A percentile compares a stretch with the other conserved stretches of the same genome.
phyloP scores from a whole-genome alignment of 2,797 vertebrate species.

The Capromys pilorides region DNA sequence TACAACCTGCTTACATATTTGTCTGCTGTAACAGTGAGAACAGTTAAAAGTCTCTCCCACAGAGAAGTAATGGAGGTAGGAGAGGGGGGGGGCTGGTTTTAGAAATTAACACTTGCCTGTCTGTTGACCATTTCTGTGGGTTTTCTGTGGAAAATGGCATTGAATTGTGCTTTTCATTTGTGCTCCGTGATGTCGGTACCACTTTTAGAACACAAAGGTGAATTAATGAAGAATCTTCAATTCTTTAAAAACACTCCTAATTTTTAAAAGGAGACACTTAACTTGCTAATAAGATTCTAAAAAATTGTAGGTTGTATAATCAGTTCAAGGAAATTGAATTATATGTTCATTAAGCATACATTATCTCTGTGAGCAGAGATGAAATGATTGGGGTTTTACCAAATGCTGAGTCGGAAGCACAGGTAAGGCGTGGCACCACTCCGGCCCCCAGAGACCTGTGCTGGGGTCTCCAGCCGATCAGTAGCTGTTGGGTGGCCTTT shows the following conservation, averaged over 20 bases:
- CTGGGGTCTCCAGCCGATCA: neutral
- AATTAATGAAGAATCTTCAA: slow-evolving; percentile 52
- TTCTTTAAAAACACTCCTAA: slow-evolving; percentile 39
- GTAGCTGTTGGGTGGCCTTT: neutral
- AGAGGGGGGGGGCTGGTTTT: neutral
- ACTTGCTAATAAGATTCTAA: slow-evolving; percentile 33
- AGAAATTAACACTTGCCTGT: slow-evolving; percentile 6
- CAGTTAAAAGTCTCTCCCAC: neutral
- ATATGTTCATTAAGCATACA: slow-evolving; percentile 36
- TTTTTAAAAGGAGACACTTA: slow-evolving; percentile 51
- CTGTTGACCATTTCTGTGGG: neutral
- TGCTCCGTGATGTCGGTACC: neutral
- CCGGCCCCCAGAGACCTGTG: neutral
- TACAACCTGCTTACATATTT: neutral
- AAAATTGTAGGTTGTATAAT: slow-evolving; percentile 26
- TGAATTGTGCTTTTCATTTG: neutral
- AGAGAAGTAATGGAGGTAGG: slow-evolving; percentile 4
- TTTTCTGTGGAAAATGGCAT: slow-evolving; percentile 35
- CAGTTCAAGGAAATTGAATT: slow-evolving; percentile 55
- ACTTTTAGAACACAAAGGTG: slow-evolving; percentile 35
- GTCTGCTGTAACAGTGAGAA: neutral
- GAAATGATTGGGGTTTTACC: neutral
- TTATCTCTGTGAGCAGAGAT: slow-evolving; percentile 49
- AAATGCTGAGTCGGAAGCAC: neutral
- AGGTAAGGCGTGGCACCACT: neutral